Conservation (phyloP, 1,140 invertebrate genomes). For the Drosophila sechellia region DNA sequence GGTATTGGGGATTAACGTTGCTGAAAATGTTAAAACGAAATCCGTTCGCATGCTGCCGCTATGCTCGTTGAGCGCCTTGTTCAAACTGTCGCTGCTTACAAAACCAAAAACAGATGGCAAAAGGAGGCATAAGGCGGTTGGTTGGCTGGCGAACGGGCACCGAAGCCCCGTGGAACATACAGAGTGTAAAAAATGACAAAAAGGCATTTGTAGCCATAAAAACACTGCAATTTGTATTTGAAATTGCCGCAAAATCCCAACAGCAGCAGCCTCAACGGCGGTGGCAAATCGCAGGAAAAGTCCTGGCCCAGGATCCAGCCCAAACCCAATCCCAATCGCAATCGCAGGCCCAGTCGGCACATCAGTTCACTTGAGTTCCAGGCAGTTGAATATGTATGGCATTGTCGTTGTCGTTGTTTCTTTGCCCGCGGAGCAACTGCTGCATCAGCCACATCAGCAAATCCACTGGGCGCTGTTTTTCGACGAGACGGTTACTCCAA, state of each 20-base stretch:
- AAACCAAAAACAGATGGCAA: conserved; percentile 28
- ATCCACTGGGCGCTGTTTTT: conserved; percentile 70
- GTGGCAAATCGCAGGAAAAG: conserved; percentile 39
- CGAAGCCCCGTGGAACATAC: conserved; percentile 9
- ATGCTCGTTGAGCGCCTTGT: conserved; percentile 62
- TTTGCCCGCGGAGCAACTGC: conserved; percentile 37
- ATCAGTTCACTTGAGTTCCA: conserved; percentile 57
- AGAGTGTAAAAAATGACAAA: conserved; percentile 59
- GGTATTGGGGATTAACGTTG: conserved; percentile 81
- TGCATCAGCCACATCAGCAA: conserved; percentile 32
- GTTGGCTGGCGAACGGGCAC: neutral
- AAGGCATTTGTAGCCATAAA: conserved; percentile 80
- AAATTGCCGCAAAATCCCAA: conserved; percentile 82
- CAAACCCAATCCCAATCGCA: conserved; percentile 12
- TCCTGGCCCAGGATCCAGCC: conserved; percentile 20
- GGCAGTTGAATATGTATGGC: conserved; percentile 71
- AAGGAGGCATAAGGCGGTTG: neutral
- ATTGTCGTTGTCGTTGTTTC: conserved; percentile 54
- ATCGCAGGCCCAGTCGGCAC: conserved; percentile 34
- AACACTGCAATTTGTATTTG: conserved; percentile 82
- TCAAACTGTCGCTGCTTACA: conserved; percentile 76
- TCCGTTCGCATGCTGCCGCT: conserved; percentile 65
- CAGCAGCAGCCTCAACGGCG: conserved; percentile 36
- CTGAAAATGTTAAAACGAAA: conserved; percentile 80
- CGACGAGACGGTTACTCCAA: conserved; percentile 38